phyloP scores from a whole-genome alignment of 2,888 invertebrate species.

The Drosophila paranaensis region DNA sequence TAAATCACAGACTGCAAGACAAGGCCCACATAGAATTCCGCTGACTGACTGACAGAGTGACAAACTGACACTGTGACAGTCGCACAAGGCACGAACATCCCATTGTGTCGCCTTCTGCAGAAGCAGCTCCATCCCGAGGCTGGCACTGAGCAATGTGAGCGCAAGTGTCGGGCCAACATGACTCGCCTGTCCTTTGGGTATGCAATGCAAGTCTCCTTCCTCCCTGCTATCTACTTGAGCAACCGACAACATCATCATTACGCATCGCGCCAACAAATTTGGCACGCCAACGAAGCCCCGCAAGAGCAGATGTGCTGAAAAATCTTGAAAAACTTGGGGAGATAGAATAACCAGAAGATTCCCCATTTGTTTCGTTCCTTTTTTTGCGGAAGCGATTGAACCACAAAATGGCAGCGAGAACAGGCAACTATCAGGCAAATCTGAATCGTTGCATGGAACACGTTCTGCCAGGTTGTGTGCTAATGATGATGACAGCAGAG shows the following conservation, averaged over 20 bases:
- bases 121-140: conserved; percentile 15
- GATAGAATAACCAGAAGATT: conserved; percentile 5
- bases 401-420: conserved; percentile 33
- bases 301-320: not conserved
- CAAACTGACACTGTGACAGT: conserved; percentile 10
- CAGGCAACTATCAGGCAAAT: conserved; percentile 41
- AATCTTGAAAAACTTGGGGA: not conserved
- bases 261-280: not conserved
- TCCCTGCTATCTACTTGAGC: not conserved
- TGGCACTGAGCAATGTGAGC: conserved; percentile 46
- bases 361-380: conserved; percentile 25
- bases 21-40: conserved; percentile 28
- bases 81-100: conserved; percentile 27
- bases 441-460: conserved; percentile 14
- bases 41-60: conserved; percentile 26
- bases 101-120: conserved; percentile 8
- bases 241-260: conserved; percentile 30
- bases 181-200: conserved; percentile 11
- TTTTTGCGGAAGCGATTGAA: conserved; percentile 42
- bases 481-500: conserved; percentile 56
- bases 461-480: conserved; percentile 28
- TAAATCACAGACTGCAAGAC: conserved; percentile 15
- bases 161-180: conserved; percentile 37
- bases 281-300: not conserved
- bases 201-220: conserved; percentile 12